Conservation (phyloP, 2,888 invertebrate genomes). For the Amaurobius ferox region DNA sequence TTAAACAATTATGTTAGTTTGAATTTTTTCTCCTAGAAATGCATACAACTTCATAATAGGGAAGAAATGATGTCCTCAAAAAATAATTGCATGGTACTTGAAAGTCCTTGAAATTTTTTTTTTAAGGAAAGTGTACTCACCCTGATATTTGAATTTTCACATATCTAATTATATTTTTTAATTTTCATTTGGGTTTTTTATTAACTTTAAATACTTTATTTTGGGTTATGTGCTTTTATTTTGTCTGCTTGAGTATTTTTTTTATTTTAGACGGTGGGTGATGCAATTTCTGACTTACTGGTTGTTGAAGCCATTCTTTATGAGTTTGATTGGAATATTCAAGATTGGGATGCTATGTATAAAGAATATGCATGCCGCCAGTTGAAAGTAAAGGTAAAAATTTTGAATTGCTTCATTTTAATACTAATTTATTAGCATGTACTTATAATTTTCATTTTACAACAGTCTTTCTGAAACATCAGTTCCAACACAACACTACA, state of each 20-base stretch:
- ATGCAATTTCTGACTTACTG: conserved; percentile 96
- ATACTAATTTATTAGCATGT: too few relatives aligned
- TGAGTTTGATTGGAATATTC: conserved; percentile 86
- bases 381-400: conserved; percentile 90
- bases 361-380: conserved; percentile 91
- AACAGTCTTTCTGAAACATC: too few relatives aligned
- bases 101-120: too few relatives aligned
- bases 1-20: too few relatives aligned
- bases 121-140: too few relatives aligned
- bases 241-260: background rate
- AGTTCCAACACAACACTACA: too few relatives aligned
- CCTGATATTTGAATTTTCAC: background rate
- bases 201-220: background rate
- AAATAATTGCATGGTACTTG: too few relatives aligned
- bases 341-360: conserved; percentile 90
- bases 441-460: too few relatives aligned
- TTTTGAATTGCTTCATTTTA: too few relatives aligned
- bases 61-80: too few relatives aligned
- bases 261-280: conserved; percentile 85
- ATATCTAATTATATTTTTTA: background rate
- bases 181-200: background rate
- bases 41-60: too few relatives aligned
- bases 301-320: conserved; percentile 93
- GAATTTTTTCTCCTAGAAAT: too few relatives aligned
- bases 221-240: background rate